A percentile compares a stretch with the other conserved stretches of the same genome.
Evolutionary conservation across 2,888 invertebrate species (phyloP).

Genomic region (Fabriciana adippe): DNA sequence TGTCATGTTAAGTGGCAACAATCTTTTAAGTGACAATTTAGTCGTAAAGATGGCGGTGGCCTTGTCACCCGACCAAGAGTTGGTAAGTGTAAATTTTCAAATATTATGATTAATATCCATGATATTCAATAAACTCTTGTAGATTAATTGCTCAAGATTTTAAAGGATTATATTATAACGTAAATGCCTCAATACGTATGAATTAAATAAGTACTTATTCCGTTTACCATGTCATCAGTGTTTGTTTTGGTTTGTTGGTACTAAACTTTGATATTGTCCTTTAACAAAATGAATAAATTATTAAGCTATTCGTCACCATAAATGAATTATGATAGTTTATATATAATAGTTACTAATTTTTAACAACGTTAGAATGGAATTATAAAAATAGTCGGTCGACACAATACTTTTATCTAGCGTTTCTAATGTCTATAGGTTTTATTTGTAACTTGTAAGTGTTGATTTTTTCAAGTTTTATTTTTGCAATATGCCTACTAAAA

Average conservation of each 20-base stretch:
- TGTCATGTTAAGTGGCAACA: neutral
- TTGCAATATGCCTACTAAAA: no score
- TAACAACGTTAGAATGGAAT: no score
- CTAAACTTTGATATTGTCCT: slow-evolving; percentile 19
- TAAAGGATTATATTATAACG: neutral
- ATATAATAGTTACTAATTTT: no score
- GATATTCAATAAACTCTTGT: neutral
- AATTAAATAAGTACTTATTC: slow-evolving; percentile 23
- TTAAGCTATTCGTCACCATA: no score
- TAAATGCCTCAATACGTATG: neutral
- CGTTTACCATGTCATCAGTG: slow-evolving; percentile 77
- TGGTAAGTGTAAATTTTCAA: slow-evolving; percentile 81
- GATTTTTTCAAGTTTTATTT: no score
- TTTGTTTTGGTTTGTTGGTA: slow-evolving; percentile 74
- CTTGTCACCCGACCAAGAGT: slow-evolving; percentile 89
- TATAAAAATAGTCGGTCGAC: no score
- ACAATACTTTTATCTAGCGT: no score
- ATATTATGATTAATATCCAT: slow-evolving; percentile 37
- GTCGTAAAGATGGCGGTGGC: slow-evolving; percentile 85
- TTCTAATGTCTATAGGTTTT: no score
- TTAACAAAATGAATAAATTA: no score
- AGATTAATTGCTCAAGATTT: neutral
- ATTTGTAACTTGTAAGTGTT: no score
- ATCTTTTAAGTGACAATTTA: slow-evolving; percentile 28
- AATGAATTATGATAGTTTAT: no score